phyloP scores from a whole-genome alignment of 2,797 vertebrate genomes.

The Nannoperca obscura region DNA sequence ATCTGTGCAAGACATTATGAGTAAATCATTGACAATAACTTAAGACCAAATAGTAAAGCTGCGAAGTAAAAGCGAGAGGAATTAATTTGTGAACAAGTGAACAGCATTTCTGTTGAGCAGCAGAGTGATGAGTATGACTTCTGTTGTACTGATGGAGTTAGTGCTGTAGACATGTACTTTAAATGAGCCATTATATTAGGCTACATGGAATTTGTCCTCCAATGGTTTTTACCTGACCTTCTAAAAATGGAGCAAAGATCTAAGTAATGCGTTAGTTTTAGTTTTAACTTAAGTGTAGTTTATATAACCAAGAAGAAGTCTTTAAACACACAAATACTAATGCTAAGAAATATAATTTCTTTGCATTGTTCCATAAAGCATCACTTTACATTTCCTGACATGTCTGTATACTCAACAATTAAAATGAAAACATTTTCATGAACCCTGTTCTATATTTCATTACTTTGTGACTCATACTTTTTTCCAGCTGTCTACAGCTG shows the following conservation, averaged over 20 bases:
- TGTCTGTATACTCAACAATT: neutral
- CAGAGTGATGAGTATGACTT: neutral
- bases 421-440: constrained; percentile 11
- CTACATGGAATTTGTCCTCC: neutral
- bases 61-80: neutral
- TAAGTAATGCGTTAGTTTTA: neutral
- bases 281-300: neutral
- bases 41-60: neutral
- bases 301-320: neutral
- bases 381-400: neutral
- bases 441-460: constrained; percentile 28
- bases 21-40: neutral
- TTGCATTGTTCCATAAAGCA: neutral
- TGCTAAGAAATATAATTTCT: neutral
- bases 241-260: neutral
- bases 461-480: constrained; percentile 35
- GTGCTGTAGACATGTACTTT: too few relatives aligned
- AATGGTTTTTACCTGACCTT: too few relatives aligned
- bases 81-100: neutral
- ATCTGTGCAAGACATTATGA: neutral
- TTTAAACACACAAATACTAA: neutral
- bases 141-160: neutral
- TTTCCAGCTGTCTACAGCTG: constrained; percentile 10
- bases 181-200: neutral
- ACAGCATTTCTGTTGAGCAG: neutral